Base-by-base conservation (phyloP, 2,888 invertebrate genomes). In the Uloborus plumipes region DNA sequence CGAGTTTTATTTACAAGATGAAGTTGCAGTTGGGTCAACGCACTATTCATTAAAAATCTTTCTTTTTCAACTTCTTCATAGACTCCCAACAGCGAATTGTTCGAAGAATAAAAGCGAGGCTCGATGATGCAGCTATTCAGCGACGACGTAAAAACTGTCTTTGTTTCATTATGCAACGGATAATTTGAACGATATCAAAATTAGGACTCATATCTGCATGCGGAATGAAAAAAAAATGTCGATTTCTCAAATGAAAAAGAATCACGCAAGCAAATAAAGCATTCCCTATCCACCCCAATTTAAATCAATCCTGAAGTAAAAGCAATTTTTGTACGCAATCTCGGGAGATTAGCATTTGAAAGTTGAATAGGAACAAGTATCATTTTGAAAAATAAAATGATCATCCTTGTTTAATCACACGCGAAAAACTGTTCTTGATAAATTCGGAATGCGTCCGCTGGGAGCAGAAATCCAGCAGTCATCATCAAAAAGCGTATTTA, bases 331-430 rank as follows among this genome's bases (percentile, higher is more conserved):
- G 62, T 69, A 74, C 61, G 55, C 64, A 62, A 58, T 26, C 80
- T 58, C 74, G 4, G 16, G 74, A 73, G 80, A 70, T 62, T 74
- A 74, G 31, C 47, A 58, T 74, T 65, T 53, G 62, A 64, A 73
- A 67, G 74, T 80, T 58, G 51, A 50, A n/a, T 55, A 51, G 55
- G 67, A 80, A 74, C 71, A 78, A 78, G 70, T 74, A 62, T 62
- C 55, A 67, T 74, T 74, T 74, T 59, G 64, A 74, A 70, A 39
- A 70, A 80, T 53, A 74, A 70, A 31, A 69, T 73, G 80, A 80
- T 80, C 72, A 62, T 62, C 49, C 58, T 50, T 74, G 74, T 80
- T 74, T 80, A 80, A 80, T 80, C 79, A 79, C 66, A 49, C 55
- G 67, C 62, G 50, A 79, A 71, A 73, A 79, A 72, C 73, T 47